A percentile compares a stretch with the other conserved stretches of the same genome.
Evolutionary conservation across 1,140 invertebrate species (phyloP).

Genomic region (Antheraea pernyi): DNA sequence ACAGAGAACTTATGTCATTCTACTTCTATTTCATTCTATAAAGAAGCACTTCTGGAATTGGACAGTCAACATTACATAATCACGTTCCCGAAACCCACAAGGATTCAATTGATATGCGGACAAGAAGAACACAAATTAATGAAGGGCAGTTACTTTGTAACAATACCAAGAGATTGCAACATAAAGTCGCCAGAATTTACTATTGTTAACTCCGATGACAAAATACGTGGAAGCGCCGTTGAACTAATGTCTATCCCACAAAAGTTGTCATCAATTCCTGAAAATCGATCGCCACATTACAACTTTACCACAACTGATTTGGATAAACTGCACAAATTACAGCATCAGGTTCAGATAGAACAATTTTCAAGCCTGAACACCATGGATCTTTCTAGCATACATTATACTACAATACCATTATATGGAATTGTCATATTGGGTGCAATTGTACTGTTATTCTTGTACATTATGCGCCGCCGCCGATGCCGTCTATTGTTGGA

Average conservation of each 20-base stretch:
- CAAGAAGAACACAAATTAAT: slow-evolving; percentile 18
- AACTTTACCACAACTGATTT: neutral
- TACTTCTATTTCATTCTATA: neutral
- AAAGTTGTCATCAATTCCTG: neutral
- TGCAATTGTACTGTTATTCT: neutral
- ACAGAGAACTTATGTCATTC: slow-evolving; percentile 9
- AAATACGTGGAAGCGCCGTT: neutral
- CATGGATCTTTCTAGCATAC: neutral
- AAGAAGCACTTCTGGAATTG: slow-evolving; percentile 11
- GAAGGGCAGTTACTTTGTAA: slow-evolving; percentile 22
- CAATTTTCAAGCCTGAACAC: neutral
- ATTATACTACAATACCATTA: no score
- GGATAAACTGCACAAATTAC: neutral
- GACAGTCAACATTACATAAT: slow-evolving; percentile 21
- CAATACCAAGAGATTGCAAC: slow-evolving; percentile 18
- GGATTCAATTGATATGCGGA: slow-evolving; percentile 14
- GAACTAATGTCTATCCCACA: neutral
- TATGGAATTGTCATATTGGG: neutral
- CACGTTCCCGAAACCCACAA: slow-evolving; percentile 17
- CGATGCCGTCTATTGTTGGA: no score
- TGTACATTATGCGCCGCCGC: neutral
- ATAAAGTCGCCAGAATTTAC: slow-evolving; percentile 21
- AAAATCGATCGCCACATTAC: neutral
- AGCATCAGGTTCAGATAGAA: slow-evolving; percentile 1
- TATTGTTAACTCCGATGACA: slow-evolving; percentile 19